Percentiles rank a stretch among this genome's conserved stretches.
phyloP scores from a whole-genome alignment of 2,888 invertebrate genomes.

The Andrena chrysosceles region DNA sequence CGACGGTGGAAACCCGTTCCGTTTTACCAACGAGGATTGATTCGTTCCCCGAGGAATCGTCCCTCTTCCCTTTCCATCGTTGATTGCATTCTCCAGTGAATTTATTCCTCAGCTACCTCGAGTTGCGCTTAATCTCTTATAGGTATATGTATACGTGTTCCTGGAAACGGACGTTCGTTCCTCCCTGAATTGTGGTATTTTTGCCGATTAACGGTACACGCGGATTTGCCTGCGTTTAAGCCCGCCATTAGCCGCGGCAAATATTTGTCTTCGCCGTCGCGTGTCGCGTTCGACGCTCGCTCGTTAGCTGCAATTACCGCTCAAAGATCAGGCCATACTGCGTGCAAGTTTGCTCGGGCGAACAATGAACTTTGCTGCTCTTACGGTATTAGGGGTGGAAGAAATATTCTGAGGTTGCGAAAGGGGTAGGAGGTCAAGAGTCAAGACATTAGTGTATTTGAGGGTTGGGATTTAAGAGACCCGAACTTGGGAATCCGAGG shows the following conservation, averaged over 20 bases:
- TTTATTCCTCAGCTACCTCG: slow-evolving; percentile 12
- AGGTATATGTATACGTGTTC: not conserved
- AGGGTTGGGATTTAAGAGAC: no score
- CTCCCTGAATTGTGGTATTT: not conserved
- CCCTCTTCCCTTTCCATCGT: slow-evolving; percentile 40
- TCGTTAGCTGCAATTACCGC: slow-evolving; percentile 10
- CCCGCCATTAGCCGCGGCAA: slow-evolving; percentile 25
- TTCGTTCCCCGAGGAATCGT: slow-evolving; percentile 69
- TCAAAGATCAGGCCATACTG: not conserved
- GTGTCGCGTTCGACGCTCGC: slow-evolving; percentile 11
- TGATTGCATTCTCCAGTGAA: slow-evolving; percentile 31
- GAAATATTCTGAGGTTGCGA: no score
- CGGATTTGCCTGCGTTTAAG: slow-evolving; percentile 12
- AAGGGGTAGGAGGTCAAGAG: no score
- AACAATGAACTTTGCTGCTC: not conserved
- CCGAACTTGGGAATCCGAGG: no score
- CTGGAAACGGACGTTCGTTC: slow-evolving; percentile 6
- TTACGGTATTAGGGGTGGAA: no score
- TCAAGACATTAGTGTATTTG: no score
- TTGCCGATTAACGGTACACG: not conserved
- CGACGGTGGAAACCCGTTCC: slow-evolving; percentile 65
- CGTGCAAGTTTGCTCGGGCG: not conserved
- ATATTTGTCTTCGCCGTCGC: slow-evolving; percentile 20
- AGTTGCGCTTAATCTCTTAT: not conserved
- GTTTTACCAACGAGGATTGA: slow-evolving; percentile 67